phyloP scores from a whole-genome alignment of 2,797 vertebrate genomes.

The Melanotaenia pygmaea region DNA sequence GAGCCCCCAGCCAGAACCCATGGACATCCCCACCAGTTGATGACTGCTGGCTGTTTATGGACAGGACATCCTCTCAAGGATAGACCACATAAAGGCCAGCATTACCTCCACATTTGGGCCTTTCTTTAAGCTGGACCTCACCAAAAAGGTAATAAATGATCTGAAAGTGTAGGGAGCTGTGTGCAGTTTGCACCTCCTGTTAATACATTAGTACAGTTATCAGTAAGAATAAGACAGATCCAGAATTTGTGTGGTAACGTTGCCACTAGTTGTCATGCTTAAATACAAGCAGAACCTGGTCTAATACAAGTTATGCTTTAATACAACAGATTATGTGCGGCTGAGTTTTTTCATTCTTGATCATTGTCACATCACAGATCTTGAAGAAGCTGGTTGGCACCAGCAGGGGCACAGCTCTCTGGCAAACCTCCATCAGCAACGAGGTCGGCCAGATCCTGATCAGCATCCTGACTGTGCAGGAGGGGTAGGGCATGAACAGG shows the following conservation, averaged over 20 bases:
- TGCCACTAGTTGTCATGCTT: no score
- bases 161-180: neutral
- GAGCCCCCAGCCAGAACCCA: constrained; percentile 13
- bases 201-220: no score
- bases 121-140: constrained; percentile 5
- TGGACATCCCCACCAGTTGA: neutral
- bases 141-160: constrained; percentile 1
- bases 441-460: neutral
- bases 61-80: constrained; percentile 2
- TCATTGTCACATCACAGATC: neutral
- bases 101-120: neutral
- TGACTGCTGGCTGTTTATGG: constrained; percentile 22
- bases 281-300: no score
- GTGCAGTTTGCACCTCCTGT: no score
- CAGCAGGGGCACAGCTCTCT: neutral
- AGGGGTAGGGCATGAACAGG: neutral
- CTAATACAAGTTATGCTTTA: no score
- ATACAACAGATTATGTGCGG: no score
- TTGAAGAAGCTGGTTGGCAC: neutral
- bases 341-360: no score
- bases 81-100: constrained; percentile 23
- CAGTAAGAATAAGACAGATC: no score
- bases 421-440: neutral
- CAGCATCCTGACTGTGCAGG: neutral
- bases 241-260: no score